Evolutionary conservation across 1,140 invertebrate genomes (phyloP).

Genomic region (Drosophila biarmipes): DNA sequence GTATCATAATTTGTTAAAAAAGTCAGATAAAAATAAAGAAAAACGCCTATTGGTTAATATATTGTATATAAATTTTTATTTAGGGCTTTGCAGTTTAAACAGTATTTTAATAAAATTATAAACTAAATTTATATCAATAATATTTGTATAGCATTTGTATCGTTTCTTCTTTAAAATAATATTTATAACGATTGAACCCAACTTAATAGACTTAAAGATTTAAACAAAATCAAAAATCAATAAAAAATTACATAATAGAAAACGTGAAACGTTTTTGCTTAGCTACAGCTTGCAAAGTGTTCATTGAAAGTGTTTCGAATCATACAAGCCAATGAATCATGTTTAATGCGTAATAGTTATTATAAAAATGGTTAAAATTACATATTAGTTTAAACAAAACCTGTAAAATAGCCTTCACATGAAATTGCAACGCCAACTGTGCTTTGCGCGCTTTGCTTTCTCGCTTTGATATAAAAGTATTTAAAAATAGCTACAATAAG

Average conservation of each 20-base stretch:
- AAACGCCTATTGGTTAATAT: slow-evolving; percentile 42
- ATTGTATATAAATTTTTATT: slow-evolving; percentile 77
- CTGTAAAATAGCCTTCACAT: slow-evolving; percentile 83
- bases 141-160: slow-evolving; percentile 72
- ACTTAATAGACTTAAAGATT: slow-evolving; percentile 63
- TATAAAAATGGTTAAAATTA: slow-evolving; percentile 65
- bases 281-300: slow-evolving; percentile 21
- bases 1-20: slow-evolving; percentile 52
- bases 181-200: slow-evolving; percentile 79
- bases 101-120: slow-evolving; percentile 80
- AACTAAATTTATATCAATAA: slow-evolving; percentile 67
- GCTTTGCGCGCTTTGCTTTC: slow-evolving; percentile 61
- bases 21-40: slow-evolving; percentile 9
- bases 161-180: slow-evolving; percentile 59
- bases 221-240: slow-evolving; percentile 71
- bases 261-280: slow-evolving; percentile 46
- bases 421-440: slow-evolving; percentile 60
- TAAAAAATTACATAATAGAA: slow-evolving; percentile 73
- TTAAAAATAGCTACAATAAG: slow-evolving; percentile 48
- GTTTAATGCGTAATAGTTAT: slow-evolving; percentile 34
- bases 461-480: slow-evolving; percentile 60
- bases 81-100: slow-evolving; percentile 73
- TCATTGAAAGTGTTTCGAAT: slow-evolving; percentile 41
- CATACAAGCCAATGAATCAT: slow-evolving; percentile 38
- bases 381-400: slow-evolving; percentile 80